Base-by-base conservation (phyloP, 2,797 vertebrate species). In the Antennarius maculatus region DNA sequence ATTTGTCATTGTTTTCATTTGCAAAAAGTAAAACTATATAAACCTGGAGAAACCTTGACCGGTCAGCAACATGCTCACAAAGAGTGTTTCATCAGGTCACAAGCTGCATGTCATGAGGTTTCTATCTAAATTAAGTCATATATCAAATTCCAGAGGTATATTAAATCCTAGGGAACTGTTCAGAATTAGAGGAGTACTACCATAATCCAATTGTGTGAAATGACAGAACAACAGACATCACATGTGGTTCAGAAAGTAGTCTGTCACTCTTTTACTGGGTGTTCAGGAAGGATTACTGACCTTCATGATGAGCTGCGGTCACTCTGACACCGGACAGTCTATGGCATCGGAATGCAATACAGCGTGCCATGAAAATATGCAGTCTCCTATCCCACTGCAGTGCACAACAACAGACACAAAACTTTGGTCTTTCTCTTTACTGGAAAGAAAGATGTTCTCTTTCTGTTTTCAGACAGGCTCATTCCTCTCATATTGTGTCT, bases 41-140 rank as follows among this genome's bases (percentile, higher is more conserved):
- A 15, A 51, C 4, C 28, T 52, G 58, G 28, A 7, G 50, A 34
- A 14, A 13, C 13, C 42, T 43, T 15, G 3, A 18, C 16, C 28
- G 1, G n/a, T 54, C 6, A 3, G 29, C 31, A 43, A 77, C 70
- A 78, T 67, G 49, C 37, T 50, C 64, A 70, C 80, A 87, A 83
- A 77, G 67, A 85, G 59, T 59, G 79, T 89, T 90, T 85, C 67
- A 66, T 72, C 80, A 67, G 71, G 89, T 93, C 92, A 93, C 91
- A 90, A 92, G 92, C 71, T 50, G 31, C 71, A 74, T 88, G 92
- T 94, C 93, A 93, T 90, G 91, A 86, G 92, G 65, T 86, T 91
- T 87, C 85, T 76, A 93, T 93, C 88, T 92, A 88, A 92, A 93
- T 92, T 86, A 91, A 89, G 80, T 90, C 82, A 82, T 88, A 86